Percentiles rank a stretch among this genome's conserved stretches.
Evolutionary conservation across 2,888 invertebrate species (phyloP).

Genomic region (Microctonus aethiopoides): DNA sequence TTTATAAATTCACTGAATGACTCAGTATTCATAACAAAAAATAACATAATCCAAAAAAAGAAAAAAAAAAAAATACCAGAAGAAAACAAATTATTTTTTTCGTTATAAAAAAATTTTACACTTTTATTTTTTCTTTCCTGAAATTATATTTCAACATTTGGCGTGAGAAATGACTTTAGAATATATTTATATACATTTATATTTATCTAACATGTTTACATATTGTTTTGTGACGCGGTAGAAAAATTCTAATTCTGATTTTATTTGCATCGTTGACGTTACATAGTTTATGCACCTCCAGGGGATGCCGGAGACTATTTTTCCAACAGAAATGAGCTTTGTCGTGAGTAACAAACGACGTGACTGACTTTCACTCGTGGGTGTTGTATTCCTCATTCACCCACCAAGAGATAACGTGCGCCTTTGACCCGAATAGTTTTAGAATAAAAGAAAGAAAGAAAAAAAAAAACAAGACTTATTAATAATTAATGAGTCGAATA

Average conservation of each 20-base stretch:
- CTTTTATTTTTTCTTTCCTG: no score
- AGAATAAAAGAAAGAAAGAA: not conserved
- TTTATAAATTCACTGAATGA: no score
- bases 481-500: not conserved
- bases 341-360: not conserved
- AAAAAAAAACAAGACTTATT: not conserved
- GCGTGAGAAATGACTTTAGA: not conserved
- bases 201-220: not conserved
- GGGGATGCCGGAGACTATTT: not conserved
- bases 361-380: not conserved
- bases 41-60: not conserved
- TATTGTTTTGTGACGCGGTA: not conserved
- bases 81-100: no score
- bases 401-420: not conserved
- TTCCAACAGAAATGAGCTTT: not conserved
- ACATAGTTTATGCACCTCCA: not conserved
- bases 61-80: no score
- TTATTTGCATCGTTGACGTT: conserved; percentile 1
- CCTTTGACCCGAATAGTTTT: not conserved
- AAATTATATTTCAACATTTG: no score
- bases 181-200: not conserved
- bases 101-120: no score
- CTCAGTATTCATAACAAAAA: not conserved
- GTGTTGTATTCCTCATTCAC: not conserved
- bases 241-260: conserved; percentile 11